A percentile compares a stretch with the other conserved stretches of the same genome.
Conservation (phyloP, 2,888 invertebrate genomes). For the Rhagium mordax region DNA sequence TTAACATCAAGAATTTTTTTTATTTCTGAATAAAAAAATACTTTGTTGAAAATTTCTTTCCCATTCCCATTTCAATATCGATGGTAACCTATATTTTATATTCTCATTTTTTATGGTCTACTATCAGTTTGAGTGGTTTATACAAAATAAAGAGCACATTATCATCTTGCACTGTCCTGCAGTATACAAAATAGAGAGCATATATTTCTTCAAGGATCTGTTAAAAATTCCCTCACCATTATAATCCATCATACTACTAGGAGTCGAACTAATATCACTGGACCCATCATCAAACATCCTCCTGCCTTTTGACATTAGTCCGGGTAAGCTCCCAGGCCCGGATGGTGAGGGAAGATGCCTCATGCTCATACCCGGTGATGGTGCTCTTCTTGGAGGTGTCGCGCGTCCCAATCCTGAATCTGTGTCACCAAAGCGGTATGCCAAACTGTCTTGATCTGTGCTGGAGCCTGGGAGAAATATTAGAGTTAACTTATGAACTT, state of each 20-base stretch:
- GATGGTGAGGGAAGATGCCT: slow-evolving; percentile 88
- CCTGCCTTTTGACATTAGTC: slow-evolving; percentile 80
- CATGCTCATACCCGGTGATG: slow-evolving; percentile 86
- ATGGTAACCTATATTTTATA: too few relatives aligned
- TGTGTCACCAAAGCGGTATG: slow-evolving; percentile 77
- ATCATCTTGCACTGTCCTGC: too few relatives aligned
- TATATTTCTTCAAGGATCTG: slow-evolving; percentile 1
- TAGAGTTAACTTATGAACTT: not conserved
- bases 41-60: too few relatives aligned
- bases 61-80: too few relatives aligned
- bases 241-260: slow-evolving; percentile 86
- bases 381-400: slow-evolving; percentile 89
- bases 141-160: too few relatives aligned
- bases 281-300: slow-evolving; percentile 81
- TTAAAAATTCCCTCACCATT: slow-evolving; percentile 73
- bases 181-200: too few relatives aligned
- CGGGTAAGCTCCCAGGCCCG: slow-evolving; percentile 87
- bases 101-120: too few relatives aligned
- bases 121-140: too few relatives aligned
- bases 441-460: slow-evolving; percentile 74
- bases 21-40: too few relatives aligned
- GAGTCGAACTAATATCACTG: slow-evolving; percentile 80
- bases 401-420: slow-evolving; percentile 91
- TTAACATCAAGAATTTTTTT: too few relatives aligned
- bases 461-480: slow-evolving; percentile 70